Evolutionary conservation across 2,113 vertebrate species (phyloP).

Genomic region (sheep (Ovis aries)): ARS-UI_Ramb_v3.0 NC_056074.1:41042501-41043000

Average conservation of each 20-base stretch:
- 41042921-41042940: neutral
- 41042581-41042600: neutral
- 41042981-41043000: neutral
- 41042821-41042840: neutral
- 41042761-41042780: neutral
- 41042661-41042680: neutral
- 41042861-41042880: neutral
- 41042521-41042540: neutral
- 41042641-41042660: neutral
- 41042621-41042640: neutral
- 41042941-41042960: neutral
- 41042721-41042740: neutral
- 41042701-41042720: too few relatives aligned
- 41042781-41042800: neutral
- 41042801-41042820: neutral
- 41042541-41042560: neutral
- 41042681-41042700: neutral
- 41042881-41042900: neutral
- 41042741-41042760: neutral
- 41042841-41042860: rapidly evolving
- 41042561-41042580: neutral
- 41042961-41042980: neutral
- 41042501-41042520: neutral
- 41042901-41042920: neutral
- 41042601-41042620: neutral